Percentiles rank a stretch among this genome's conserved stretches.
Evolutionary conservation across 2,797 vertebrate genomes (phyloP).

Genomic region (Sebastes oblongus): DNA sequence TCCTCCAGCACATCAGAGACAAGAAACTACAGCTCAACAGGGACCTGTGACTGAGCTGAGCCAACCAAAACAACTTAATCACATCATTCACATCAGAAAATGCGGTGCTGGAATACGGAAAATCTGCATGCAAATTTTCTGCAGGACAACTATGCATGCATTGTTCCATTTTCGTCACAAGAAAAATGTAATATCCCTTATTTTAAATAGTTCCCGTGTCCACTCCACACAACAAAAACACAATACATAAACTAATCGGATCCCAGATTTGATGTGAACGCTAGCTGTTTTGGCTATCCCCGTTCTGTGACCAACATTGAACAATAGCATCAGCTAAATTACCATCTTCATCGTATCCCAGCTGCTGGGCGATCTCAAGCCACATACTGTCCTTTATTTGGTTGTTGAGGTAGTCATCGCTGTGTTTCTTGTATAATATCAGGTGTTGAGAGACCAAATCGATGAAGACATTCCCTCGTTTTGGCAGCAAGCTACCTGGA

Average conservation of each 20-base stretch:
- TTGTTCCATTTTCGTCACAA: no score
- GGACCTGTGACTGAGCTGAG: constrained; percentile 67
- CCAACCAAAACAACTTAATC: background rate
- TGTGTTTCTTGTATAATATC: background rate
- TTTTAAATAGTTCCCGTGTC: no score
- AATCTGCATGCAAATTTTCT: no score
- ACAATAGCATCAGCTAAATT: no score
- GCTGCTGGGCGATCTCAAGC: background rate
- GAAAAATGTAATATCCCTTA: no score
- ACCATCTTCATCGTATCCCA: no score
- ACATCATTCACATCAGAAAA: background rate
- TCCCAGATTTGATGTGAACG: background rate
- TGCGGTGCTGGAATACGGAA: no score
- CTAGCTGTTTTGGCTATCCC: background rate
- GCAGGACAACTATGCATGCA: no score
- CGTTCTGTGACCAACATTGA: no score
- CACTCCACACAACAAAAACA: no score
- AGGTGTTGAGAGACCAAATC: background rate
- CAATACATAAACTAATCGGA: background rate
- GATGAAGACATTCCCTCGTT: background rate
- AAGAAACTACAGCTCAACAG: constrained; percentile 74
- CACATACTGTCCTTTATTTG: background rate
- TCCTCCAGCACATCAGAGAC: constrained; percentile 84
- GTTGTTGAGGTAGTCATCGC: background rate
- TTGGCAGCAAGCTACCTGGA: no score